Percentiles rank a stretch among this genome's conserved stretches.
Conservation (phyloP, 2,888 invertebrate species). For the Cyaniris semiargus region DNA sequence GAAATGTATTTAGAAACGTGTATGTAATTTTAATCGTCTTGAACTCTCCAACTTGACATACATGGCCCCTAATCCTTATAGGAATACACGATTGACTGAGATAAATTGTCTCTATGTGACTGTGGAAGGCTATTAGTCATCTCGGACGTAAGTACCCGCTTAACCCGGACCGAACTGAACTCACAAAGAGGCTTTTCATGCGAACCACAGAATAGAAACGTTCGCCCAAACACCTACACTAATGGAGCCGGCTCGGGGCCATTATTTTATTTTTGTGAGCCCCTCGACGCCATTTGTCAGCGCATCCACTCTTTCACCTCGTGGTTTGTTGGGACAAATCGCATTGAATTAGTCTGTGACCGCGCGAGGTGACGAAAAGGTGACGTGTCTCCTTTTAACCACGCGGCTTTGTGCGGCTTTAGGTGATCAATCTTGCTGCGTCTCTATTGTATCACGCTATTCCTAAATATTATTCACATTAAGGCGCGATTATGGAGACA, state of each 20-base stretch:
- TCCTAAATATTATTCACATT: conserved; percentile 31
- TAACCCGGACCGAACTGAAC: conserved; percentile 75
- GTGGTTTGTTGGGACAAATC: conserved; percentile 75
- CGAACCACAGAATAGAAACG: conserved; percentile 75
- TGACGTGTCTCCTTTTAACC: conserved; percentile 65
- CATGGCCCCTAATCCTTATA: conserved; percentile 34
- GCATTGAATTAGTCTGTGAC: conserved; percentile 77
- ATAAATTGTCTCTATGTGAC: conserved; percentile 64
- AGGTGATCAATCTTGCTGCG: conserved; percentile 68
- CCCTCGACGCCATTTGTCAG: conserved; percentile 77
- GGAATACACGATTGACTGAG: conserved; percentile 59
- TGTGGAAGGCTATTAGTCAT: conserved; percentile 71
- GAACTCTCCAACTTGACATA: conserved; percentile 25
- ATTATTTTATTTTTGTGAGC: conserved; percentile 79
- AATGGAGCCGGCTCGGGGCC: conserved; percentile 76
- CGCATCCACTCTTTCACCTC: conserved; percentile 76
- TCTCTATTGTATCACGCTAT: conserved; percentile 58
- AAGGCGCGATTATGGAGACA: conserved; percentile 23
- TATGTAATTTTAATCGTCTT: conserved; percentile 21
- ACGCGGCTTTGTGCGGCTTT: conserved; percentile 59
- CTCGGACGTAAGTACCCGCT: conserved; percentile 70
- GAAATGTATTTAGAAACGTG: conserved; percentile 24
- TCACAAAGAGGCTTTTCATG: conserved; percentile 77
- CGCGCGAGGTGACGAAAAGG: conserved; percentile 78
- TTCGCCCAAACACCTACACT: conserved; percentile 79